Evolutionary conservation across 2,113 vertebrate species (phyloP).

Genomic region (Oophaga pumilio): DNA sequence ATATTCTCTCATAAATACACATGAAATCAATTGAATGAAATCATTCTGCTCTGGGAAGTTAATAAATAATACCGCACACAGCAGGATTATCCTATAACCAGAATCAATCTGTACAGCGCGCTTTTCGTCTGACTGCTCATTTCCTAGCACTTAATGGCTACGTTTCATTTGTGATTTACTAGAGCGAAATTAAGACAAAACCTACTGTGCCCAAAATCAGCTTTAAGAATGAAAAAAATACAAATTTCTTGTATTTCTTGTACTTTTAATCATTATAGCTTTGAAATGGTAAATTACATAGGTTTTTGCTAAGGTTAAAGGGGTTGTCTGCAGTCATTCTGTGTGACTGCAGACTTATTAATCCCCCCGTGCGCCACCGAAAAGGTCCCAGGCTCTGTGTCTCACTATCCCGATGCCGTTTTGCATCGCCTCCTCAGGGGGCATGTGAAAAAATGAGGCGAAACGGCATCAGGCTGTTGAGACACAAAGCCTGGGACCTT

Average conservation of each 20-base stretch:
- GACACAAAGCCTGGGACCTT: too few relatives aligned
- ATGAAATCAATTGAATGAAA: constrained; percentile 48
- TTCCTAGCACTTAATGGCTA: constrained; percentile 31
- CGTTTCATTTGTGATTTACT: neutral
- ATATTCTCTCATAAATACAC: constrained; percentile 51
- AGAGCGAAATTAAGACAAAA: neutral
- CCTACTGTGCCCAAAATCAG: neutral
- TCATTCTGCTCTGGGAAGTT: constrained; percentile 43
- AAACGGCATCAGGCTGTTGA: too few relatives aligned
- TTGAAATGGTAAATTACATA: neutral
- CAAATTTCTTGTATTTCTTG: neutral
- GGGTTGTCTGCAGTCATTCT: neutral
- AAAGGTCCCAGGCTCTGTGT: too few relatives aligned
- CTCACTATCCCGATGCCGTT: too few relatives aligned
- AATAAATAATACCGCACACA: constrained; percentile 35
- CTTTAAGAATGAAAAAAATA: neutral
- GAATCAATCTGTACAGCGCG: constrained; percentile 34
- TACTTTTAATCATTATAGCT: neutral
- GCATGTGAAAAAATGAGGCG: too few relatives aligned
- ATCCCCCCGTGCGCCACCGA: too few relatives aligned
- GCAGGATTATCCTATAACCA: constrained; percentile 43
- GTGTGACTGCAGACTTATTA: too few relatives aligned
- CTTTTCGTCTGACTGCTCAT: constrained; percentile 25
- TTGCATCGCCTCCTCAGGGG: too few relatives aligned
- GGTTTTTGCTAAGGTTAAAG: neutral